A percentile compares a stretch with the other conserved stretches of the same genome.
phyloP scores from a whole-genome alignment of 2,888 invertebrate species.

The Rhagonycha lutea region DNA sequence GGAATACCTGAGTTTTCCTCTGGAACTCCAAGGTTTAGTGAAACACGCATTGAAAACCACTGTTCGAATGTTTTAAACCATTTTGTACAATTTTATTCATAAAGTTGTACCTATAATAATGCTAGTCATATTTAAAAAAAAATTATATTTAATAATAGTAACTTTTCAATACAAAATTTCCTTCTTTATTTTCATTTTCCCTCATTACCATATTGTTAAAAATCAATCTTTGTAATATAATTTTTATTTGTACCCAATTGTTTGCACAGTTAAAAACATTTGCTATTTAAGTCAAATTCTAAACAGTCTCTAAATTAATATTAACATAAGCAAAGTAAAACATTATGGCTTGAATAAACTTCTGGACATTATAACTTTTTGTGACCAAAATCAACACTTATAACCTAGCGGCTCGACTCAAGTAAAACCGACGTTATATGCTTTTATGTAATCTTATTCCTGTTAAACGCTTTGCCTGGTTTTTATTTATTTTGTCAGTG shows the following conservation, averaged over 20 bases:
- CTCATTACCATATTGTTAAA: neutral
- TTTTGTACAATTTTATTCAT: too few species aligned
- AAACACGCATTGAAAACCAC: too few species aligned
- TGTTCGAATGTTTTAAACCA: too few species aligned
- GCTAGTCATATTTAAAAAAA: too few species aligned
- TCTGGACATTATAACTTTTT: constrained; percentile 29
- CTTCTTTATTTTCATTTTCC: too few species aligned
- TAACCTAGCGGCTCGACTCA: neutral
- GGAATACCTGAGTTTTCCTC: too few species aligned
- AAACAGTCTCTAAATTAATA: constrained; percentile 21
- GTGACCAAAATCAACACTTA: constrained; percentile 24
- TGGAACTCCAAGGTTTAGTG: too few species aligned
- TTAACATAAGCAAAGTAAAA: constrained; percentile 27
- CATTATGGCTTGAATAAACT: constrained; percentile 20
- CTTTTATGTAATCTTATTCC: constrained; percentile 25
- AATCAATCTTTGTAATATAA: neutral
- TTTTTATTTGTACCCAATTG: neutral
- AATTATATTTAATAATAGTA: too few species aligned
- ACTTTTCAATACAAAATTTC: too few species aligned
- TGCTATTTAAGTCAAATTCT: constrained; percentile 28
- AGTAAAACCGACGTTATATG: constrained; percentile 16
- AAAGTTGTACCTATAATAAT: too few species aligned
- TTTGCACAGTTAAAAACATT: constrained; percentile 22
- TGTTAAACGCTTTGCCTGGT: constrained; percentile 19
- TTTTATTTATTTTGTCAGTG: constrained; percentile 14